Conservation (phyloP, 2,888 invertebrate species). For the Pheosia tremula region DNA sequence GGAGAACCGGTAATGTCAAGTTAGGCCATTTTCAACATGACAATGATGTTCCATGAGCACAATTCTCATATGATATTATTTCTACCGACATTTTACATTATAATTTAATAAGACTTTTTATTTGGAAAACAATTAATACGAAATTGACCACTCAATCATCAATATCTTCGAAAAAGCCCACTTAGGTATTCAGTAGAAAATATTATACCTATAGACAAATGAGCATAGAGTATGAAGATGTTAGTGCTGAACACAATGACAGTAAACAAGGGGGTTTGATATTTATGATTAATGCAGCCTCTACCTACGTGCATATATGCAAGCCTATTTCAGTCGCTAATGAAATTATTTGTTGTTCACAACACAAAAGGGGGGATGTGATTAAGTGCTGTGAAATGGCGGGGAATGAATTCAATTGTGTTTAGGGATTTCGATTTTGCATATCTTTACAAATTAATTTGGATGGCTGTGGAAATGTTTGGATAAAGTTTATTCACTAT, state of each 20-base stretch:
- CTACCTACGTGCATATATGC: slow-evolving; percentile 25
- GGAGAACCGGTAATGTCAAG: too few relatives aligned
- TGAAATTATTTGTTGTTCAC: slow-evolving; percentile 71
- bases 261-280: slow-evolving; percentile 72
- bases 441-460: slow-evolving; percentile 57
- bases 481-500: background rate
- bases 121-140: too few relatives aligned
- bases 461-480: slow-evolving; percentile 28
- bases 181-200: too few relatives aligned
- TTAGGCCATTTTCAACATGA: too few relatives aligned
- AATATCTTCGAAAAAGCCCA: too few relatives aligned
- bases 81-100: too few relatives aligned
- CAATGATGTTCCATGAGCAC: too few relatives aligned
- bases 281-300: slow-evolving; percentile 34
- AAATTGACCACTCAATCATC: too few relatives aligned
- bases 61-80: too few relatives aligned
- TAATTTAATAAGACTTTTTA: too few relatives aligned
- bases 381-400: slow-evolving; percentile 64
- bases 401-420: slow-evolving; percentile 62
- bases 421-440: slow-evolving; percentile 56
- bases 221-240: background rate
- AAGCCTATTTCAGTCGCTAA: slow-evolving; percentile 60
- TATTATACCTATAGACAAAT: too few relatives aligned
- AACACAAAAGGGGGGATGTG: slow-evolving; percentile 60
- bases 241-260: slow-evolving; percentile 28